Conservation (phyloP, 2,113 vertebrate genomes). For the Nothocercus nigrocapillus region DNA sequence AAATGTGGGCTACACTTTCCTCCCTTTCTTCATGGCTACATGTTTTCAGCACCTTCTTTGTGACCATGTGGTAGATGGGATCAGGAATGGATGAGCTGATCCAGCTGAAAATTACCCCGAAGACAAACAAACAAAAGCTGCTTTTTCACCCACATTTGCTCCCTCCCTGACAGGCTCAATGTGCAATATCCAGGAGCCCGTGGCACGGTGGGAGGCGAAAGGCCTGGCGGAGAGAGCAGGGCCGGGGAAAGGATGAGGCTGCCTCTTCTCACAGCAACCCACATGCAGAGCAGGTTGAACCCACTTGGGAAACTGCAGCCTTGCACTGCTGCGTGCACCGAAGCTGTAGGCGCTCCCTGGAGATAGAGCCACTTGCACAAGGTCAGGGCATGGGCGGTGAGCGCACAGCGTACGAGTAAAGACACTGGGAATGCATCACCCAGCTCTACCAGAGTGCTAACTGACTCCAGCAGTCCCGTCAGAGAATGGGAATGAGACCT, state of each 20-base stretch:
- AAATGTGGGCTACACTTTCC: background rate
- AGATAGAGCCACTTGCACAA: background rate
- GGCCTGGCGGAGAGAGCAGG: background rate
- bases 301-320: background rate
- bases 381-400: background rate
- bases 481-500: background rate
- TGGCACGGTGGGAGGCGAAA: background rate
- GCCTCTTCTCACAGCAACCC: background rate
- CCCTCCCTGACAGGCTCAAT: background rate
- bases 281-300: background rate
- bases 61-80: background rate
- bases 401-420: background rate
- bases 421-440: background rate
- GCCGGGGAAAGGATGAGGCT: background rate
- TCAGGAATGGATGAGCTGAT: slow-evolving; percentile 48
- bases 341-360: background rate
- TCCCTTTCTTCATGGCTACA: background rate
- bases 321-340: background rate
- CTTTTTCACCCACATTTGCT: slow-evolving; percentile 29
- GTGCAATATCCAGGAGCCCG: background rate
- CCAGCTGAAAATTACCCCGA: slow-evolving; percentile 37
- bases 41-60: slow-evolving; percentile 37
- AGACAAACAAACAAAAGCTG: slow-evolving; percentile 49
- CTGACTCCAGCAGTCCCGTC: background rate
- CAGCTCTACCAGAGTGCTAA: background rate